Conservation (phyloP, 2,888 invertebrate genomes). For the Drosophila quinaria region DNA sequence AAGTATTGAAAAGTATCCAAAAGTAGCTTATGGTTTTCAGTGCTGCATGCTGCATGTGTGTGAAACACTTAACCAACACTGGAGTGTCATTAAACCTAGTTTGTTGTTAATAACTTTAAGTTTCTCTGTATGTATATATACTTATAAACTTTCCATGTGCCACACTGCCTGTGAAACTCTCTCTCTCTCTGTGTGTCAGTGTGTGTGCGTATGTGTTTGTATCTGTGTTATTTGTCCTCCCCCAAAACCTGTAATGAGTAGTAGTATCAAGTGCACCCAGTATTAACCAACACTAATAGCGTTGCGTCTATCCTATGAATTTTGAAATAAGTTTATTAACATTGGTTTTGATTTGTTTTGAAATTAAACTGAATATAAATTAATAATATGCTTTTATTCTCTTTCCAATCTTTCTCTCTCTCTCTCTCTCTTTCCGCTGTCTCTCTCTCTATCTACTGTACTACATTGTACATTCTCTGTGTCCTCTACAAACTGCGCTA, state of each 20-base stretch:
- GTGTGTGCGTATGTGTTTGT: conserved; percentile 3
- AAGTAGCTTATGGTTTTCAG: conserved; percentile 32
- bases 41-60: conserved; percentile 29
- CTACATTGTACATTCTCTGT: conserved; percentile 8
- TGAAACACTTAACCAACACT: conserved; percentile 23
- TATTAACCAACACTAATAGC: conserved; percentile 43
- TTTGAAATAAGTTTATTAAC: conserved; percentile 32
- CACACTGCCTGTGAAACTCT: conserved; percentile 2
- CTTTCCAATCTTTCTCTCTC: conserved; percentile 30
- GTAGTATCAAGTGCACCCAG: conserved; percentile 33
- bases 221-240: conserved; percentile 1
- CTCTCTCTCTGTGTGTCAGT: conserved; percentile 16
- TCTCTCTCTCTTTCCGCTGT: conserved; percentile 34
- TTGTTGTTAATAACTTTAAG: conserved; percentile 32
- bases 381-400: conserved; percentile 51
- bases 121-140: conserved; percentile 10
- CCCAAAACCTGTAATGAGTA: conserved; percentile 21
- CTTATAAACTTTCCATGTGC: conserved; percentile 1
- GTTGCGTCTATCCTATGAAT: conserved; percentile 50
- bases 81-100: conserved; percentile 20
- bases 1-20: conserved; percentile 20
- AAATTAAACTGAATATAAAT: conserved; percentile 13
- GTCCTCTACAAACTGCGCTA: conserved; percentile 35
- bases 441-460: conserved; percentile 40
- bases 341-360: conserved; percentile 29